Conservation (phyloP, 2,113 vertebrate genomes). For the Corythoichthys haematopterus region DNA sequence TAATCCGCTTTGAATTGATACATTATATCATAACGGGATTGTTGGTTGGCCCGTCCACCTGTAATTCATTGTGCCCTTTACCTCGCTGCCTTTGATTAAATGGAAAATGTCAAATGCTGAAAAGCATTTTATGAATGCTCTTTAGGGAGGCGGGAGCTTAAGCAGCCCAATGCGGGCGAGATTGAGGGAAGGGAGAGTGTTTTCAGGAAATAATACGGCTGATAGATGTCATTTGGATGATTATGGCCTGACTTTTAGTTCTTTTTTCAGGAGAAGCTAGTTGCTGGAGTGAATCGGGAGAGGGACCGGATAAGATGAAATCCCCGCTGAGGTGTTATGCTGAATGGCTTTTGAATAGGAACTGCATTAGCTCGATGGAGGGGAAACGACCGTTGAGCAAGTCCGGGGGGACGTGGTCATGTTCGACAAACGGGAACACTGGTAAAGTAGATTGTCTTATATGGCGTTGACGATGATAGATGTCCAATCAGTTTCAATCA, state of each 20-base stretch:
- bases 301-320: conserved; percentile 12
- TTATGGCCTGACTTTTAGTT: conserved; percentile 27
- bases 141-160: conserved; percentile 44
- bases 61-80: conserved; percentile 61
- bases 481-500: no score
- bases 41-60: conserved; percentile 49
- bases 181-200: conserved; percentile 8
- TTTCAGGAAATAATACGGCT: conserved; percentile 40
- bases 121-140: conserved; percentile 60
- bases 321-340: conserved; percentile 13
- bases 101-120: conserved; percentile 66
- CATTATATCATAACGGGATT: conserved; percentile 51
- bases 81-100: conserved; percentile 58
- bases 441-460: neutral
- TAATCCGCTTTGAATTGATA: conserved; percentile 55
- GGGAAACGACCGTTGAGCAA: conserved; percentile 9
- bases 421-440: conserved; percentile 4
- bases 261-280: conserved; percentile 29
- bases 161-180: conserved; percentile 13
- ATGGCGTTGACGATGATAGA: no score
- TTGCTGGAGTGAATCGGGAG: conserved; percentile 12
- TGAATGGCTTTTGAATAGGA: conserved; percentile 18
- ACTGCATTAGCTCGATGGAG: conserved; percentile 36
- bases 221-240: conserved; percentile 40
- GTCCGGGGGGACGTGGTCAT: conserved; percentile 16